Evolutionary conservation across 2,113 vertebrate genomes (phyloP).

Genomic region (Arizona elegans): DNA sequence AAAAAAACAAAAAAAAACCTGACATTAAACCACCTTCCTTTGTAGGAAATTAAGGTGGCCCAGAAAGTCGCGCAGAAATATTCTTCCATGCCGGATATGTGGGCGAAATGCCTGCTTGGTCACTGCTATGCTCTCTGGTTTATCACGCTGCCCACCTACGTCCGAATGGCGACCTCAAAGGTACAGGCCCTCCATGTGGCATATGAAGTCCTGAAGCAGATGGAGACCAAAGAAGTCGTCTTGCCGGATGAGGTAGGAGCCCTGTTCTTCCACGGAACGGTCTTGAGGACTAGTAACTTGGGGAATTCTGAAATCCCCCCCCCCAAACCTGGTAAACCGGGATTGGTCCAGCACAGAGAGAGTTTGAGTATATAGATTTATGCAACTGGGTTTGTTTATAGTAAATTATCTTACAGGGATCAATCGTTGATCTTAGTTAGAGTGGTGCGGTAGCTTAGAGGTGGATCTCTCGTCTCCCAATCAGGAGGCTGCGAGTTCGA

Average conservation of each 20-base stretch:
- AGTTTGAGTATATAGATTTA: too few species aligned
- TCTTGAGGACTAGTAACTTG: too few species aligned
- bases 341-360: too few species aligned
- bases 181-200: conserved; percentile 84
- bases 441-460: too few species aligned
- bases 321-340: too few species aligned
- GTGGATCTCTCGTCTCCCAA: too few species aligned
- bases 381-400: too few species aligned
- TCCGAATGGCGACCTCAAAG: conserved; percentile 77
- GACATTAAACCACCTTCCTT: background rate
- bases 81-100: conserved; percentile 82
- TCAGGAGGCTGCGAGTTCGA: too few species aligned
- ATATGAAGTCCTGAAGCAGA: conserved; percentile 89
- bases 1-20: too few species aligned
- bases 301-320: too few species aligned
- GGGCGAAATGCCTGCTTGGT: conserved; percentile 89
- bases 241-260: conserved; percentile 84
- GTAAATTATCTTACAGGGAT: too few species aligned
- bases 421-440: too few species aligned
- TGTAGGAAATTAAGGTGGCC: conserved; percentile 89
- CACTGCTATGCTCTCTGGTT: conserved; percentile 97
- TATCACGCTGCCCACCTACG: conserved; percentile 88
- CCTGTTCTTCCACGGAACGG: background rate
- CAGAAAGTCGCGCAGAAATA: conserved; percentile 89
- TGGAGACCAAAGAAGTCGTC: conserved; percentile 89